Conservation (phyloP, 2,797 vertebrate species). For the Characodon lateralis region DNA sequence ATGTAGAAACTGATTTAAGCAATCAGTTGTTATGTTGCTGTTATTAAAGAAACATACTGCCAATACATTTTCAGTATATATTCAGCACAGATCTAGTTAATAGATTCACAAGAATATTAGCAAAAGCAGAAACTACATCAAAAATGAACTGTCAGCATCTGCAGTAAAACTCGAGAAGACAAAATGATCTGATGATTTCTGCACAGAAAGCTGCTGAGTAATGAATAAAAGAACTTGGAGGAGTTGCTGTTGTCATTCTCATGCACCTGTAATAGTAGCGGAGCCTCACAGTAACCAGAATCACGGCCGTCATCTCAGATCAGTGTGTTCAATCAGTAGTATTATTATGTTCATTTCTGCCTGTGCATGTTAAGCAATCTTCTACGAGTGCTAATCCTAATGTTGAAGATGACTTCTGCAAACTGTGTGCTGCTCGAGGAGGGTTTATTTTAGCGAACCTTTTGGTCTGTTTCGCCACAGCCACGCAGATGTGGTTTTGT, state of each 20-base stretch:
- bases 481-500: not conserved
- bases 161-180: not conserved
- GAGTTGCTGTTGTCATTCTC: too few relatives aligned
- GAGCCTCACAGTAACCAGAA: too few relatives aligned
- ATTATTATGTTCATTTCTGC: not conserved
- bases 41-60: not conserved
- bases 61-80: not conserved
- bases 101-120: not conserved
- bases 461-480: too few relatives aligned
- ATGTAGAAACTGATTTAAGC: too few relatives aligned
- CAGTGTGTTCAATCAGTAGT: not conserved
- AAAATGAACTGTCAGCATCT: not conserved
- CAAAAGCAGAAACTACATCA: not conserved
- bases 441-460: not conserved
- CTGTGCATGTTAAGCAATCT: too few relatives aligned
- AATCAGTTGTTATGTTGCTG: too few relatives aligned
- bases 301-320: too few relatives aligned
- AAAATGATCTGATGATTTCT: not conserved
- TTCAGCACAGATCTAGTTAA: not conserved
- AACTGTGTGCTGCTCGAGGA: not conserved
- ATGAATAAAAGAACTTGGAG: not conserved
- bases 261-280: too few relatives aligned
- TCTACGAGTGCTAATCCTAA: too few relatives aligned
- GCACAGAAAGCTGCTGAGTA: not conserved
- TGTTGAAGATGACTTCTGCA: not conserved